Evolutionary conservation across 2,797 vertebrate genomes (phyloP).

Genomic region (Lithobates sylvaticus): DNA sequence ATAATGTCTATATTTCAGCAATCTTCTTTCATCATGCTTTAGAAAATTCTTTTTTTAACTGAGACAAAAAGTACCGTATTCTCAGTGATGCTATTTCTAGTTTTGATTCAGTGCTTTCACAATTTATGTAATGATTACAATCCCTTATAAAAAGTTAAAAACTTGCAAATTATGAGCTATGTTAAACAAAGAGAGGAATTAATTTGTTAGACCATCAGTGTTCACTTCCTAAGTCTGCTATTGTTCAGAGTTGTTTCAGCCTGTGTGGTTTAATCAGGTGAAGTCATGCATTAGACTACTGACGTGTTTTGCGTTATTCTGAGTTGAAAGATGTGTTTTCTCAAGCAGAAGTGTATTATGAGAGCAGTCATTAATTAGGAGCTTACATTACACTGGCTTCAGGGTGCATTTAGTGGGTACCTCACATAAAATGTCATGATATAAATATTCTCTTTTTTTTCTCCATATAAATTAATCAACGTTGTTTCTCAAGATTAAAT

Average conservation of each 20-base stretch:
- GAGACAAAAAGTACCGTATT: too few species aligned
- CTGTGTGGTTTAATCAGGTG: slow-evolving; percentile 33
- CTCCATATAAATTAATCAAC: not conserved
- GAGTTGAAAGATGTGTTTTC: slow-evolving; percentile 49
- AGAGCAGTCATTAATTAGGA: slow-evolving; percentile 33
- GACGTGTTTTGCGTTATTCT: slow-evolving; percentile 40
- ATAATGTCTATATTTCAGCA: too few species aligned
- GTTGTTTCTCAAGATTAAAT: not conserved
- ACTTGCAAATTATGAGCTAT: slow-evolving; percentile 13
- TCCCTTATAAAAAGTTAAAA: not conserved
- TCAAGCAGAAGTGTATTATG: slow-evolving; percentile 45
- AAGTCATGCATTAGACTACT: slow-evolving; percentile 43
- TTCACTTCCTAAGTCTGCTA: slow-evolving; percentile 13
- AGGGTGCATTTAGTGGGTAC: slow-evolving; percentile 8
- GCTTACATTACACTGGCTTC: slow-evolving; percentile 1
- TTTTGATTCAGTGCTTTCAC: not conserved
- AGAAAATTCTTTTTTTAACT: too few species aligned
- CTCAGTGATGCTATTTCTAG: too few species aligned
- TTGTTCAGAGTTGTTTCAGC: slow-evolving; percentile 37
- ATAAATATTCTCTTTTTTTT: slow-evolving; percentile 24
- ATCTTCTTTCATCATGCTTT: too few species aligned
- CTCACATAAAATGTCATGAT: slow-evolving; percentile 8
- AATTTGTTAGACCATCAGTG: slow-evolving; percentile 1
- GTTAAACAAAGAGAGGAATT: slow-evolving; percentile 44
- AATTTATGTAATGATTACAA: slow-evolving; percentile 25